Evolutionary conservation across 1,140 invertebrate species (phyloP).

Genomic region (Drosophila bipectinata): DNA sequence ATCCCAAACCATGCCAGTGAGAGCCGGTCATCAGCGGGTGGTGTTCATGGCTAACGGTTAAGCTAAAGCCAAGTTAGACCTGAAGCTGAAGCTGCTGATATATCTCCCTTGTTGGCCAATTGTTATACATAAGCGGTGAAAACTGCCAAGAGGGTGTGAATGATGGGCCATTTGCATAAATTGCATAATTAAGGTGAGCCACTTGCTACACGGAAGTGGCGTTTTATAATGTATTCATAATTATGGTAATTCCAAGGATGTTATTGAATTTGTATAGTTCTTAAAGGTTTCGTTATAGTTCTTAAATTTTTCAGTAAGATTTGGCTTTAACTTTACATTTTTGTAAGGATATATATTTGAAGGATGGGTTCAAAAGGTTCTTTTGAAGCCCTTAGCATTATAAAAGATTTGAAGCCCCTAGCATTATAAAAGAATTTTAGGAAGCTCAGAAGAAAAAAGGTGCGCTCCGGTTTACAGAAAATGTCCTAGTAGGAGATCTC

Average conservation of each 20-base stretch:
- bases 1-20: neutral
- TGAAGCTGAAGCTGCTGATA: constrained; percentile 11
- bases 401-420: no score
- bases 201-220: neutral
- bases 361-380: no score
- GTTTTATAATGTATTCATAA: neutral
- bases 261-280: neutral
- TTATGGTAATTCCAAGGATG: neutral
- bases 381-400: no score
- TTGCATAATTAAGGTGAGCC: constrained; percentile 16
- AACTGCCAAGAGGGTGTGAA: constrained; percentile 29
- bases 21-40: constrained; percentile 2
- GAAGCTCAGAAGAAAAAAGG: no score
- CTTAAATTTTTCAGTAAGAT: neutral
- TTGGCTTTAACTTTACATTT: no score
- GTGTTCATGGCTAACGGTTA: constrained; percentile 29
- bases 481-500: no score
- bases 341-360: no score
- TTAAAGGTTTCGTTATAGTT: no score
- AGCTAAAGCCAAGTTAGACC: constrained; percentile 2
- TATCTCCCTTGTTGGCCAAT: constrained; percentile 19
- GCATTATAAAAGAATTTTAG: no score
- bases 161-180: constrained; percentile 25
- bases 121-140: constrained; percentile 37
- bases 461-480: no score